Base-by-base conservation (phyloP, 64 coral and sea anemone species). In the Acropora yongei region DNA sequence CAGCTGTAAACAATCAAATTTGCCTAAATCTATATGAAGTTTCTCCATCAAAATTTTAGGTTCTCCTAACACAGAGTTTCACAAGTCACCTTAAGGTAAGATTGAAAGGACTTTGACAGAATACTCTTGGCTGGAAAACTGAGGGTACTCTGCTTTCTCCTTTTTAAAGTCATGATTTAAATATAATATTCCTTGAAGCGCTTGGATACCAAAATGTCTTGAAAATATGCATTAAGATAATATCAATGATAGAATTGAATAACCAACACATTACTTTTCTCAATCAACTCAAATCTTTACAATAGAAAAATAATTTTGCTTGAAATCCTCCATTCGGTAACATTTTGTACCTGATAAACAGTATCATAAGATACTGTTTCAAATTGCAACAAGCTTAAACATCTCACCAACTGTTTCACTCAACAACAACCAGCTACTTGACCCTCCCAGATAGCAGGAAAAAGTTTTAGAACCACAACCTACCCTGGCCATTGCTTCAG, bases 401-500 rank as follows among this genome's bases (percentile, higher is more conserved):
- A 85, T 8, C 66, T 48, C 13, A 7, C 55, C n/a, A 45, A 83
- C 55, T 63, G 55, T 1, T 67, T 44, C 8, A 67, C 44, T 1
- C n/a, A 49, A 20, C 82, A 69, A 49, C 14, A 71, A 45, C 44
- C 17, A 69, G 43, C 2, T 72, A 2, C 42, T 71, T 71, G 8
- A 63, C 41, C 14, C 11, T 72, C 49, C 47, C 16, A 71, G 41
- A 49, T 1, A 18, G 14, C 5, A 84, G 1, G 2, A 68, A 45
- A 43, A 47, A 1, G 42, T 11, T 72, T 0, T 20, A 20, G 0
- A 71, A 71, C 68, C 18, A 44, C 44, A n/a, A 85, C 82, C 68
- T 85, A 85, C 82, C 82, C 82, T 85, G n/a, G 61, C 82, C 82
- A 85, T 85, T 18, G 12, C n/a, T 8, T 11, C 3, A n/a, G 46